Base-by-base conservation (phyloP, 35 echinoderm and acorn worm species). In the Antedon bifida region DNA sequence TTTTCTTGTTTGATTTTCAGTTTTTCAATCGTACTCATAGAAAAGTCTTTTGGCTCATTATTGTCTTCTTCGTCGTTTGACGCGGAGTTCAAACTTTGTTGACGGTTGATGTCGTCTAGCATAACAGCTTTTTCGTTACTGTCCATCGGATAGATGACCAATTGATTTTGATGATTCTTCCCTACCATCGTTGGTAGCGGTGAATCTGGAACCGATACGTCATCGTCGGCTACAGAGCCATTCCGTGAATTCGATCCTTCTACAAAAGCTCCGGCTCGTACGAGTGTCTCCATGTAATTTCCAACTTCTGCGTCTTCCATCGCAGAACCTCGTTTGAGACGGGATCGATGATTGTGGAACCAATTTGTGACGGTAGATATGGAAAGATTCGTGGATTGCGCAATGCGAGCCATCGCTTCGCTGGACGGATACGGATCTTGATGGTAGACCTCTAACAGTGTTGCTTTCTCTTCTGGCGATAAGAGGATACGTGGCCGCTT, bases 301-400 rank as follows among this genome's bases (percentile, higher is more conserved):
- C 51, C 51, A 64, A 64, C 51, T 21, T 64, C 51, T 2, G 51
- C 51, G 26, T 64, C 51, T 23, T 64, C 51, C 1, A 64, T 23
- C 23, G 51, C 51, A 64, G 51, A 64, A 12, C 51, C 51, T 12
- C 95, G 81, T 79, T 99, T 99, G 34, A 92, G 84, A 38, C 95
- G 81, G 0, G 95, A 99, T 0, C 95, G 85, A 77, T 99, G 90
- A 42, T 99, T 99, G 64, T 99, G 95, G 78, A 99, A 99, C 95
- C 95, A 99, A 81, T 99, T 99, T 73, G 92, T 90, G 30, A 99
- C 95, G 21, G 95, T 99, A 10, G 91, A 93, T 30, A 84, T 82
- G 32, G 90, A 91, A 1, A 99, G 83, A 46, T 92, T 90, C 4
- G 92, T 81, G 7, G 85, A 39, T 36, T 82, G 81, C 11, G 95